Evolutionary conservation across 1,140 invertebrate species (phyloP).

Genomic region (Berghia stephanieae): DNA sequence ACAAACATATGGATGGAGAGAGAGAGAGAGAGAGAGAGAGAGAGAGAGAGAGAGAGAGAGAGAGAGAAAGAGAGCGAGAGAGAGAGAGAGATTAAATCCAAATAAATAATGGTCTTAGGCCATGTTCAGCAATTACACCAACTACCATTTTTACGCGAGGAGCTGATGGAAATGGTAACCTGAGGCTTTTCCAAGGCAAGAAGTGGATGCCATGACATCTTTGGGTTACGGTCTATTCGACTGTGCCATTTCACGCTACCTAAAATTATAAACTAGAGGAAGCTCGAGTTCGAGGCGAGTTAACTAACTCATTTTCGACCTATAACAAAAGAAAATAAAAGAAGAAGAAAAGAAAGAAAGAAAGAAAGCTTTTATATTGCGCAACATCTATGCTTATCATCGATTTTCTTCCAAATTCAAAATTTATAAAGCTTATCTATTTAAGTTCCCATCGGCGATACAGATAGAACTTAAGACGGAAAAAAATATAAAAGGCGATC

Average conservation of each 20-base stretch:
- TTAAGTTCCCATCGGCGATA: too few species aligned
- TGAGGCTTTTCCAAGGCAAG: too few species aligned
- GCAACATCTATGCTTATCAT: not conserved
- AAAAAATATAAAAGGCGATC: too few species aligned
- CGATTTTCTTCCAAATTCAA: too few species aligned
- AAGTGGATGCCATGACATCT: slow-evolving; percentile 11
- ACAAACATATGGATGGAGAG: too few species aligned
- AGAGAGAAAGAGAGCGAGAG: too few species aligned
- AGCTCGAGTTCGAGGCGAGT: not conserved
- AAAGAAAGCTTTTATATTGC: too few species aligned
- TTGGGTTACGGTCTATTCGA: not conserved
- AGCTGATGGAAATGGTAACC: too few species aligned
- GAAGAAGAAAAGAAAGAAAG: not conserved
- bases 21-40: slow-evolving; percentile 20
- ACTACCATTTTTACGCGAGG: too few species aligned
- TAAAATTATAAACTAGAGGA: not conserved
- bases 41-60: slow-evolving; percentile 26
- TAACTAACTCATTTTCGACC: not conserved
- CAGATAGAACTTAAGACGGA: not conserved
- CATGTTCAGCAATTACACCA: too few species aligned
- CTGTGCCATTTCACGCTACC: not conserved
- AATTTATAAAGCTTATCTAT: too few species aligned
- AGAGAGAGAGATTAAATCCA: slow-evolving; percentile 16
- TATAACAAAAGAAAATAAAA: not conserved
- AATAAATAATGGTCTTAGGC: too few species aligned